Base-by-base conservation (phyloP, 2,888 invertebrate species). In the Lasioglossum leucozonium region DNA sequence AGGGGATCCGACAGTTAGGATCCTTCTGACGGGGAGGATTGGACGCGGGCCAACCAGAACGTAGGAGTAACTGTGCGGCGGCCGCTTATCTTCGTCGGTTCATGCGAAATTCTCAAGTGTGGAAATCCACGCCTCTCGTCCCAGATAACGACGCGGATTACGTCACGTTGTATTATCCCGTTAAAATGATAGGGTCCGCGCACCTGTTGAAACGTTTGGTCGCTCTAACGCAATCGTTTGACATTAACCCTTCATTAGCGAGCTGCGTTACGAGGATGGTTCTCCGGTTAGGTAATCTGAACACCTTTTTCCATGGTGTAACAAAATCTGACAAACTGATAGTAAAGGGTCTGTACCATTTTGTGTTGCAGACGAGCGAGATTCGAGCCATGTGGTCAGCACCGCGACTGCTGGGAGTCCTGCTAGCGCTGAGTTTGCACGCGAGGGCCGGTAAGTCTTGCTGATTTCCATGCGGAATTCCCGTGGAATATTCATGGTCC, bases 1-100 rank as follows among this genome's bases (percentile, higher is more conserved):
- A 84, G 30, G 40, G 71, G 83, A 82, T 42, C 69, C 69, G 75
- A 89, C 89, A 84, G 89, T 89, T 89, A 86, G 84, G 82, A 89
- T 89, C 88, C 89, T 82, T 67, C 58, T 67, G 75, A 72, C 34
- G 69, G 69, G 79, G 82, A 71, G 78, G 75, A 77, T 84, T 89
- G 89, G 89, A 84, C 69, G n/a, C 2, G 30, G 37, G 89, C 89
- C 89, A 89, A 89, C 30, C 84, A 77, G 86, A 79, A 89, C 89
- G 87, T 82, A 73, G 81, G 72, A 82, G 84, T 88, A 88, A 89
- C 88, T 88, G 87, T 82, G 79, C 72, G 67, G 30, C 13, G 18
- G 6, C 51, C 58, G 58, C 26, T 89, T 89, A 89, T 84, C 87
- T 84, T 71, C 62, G 58, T 42, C 69, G 22, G 30, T 82, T 86